Conservation (phyloP, 2,888 invertebrate species). For the Agriotes lineatus region DNA sequence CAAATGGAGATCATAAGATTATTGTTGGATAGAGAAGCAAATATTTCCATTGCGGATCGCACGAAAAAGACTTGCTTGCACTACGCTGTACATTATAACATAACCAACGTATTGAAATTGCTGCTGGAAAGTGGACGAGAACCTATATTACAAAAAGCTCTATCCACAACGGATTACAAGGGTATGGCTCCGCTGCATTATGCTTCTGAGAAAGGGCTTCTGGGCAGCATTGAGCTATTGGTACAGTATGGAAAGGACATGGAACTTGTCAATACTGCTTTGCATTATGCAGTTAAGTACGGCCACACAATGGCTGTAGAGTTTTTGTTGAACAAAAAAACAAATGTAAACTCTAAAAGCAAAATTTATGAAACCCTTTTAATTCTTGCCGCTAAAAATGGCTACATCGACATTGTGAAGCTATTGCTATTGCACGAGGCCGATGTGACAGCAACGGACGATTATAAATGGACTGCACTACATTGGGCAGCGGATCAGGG, state of each 20-base stretch:
- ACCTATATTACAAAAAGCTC: too few relatives aligned
- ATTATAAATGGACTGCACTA: too few relatives aligned
- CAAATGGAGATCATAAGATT: background rate
- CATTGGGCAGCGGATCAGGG: too few relatives aligned
- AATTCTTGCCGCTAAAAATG: background rate
- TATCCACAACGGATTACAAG: too few relatives aligned
- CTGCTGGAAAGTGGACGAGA: too few relatives aligned
- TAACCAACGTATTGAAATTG: too few relatives aligned
- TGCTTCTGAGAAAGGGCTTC: background rate
- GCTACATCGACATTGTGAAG: too few relatives aligned
- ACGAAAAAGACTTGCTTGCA: background rate
- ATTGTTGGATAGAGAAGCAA: too few relatives aligned
- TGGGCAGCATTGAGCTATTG: background rate
- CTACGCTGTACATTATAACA: constrained; percentile 9
- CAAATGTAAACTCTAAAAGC: background rate
- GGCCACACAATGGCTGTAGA: background rate
- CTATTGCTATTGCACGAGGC: too few relatives aligned
- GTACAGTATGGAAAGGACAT: background rate
- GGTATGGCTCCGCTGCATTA: background rate
- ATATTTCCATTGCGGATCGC: background rate
- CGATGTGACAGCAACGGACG: too few relatives aligned
- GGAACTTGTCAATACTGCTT: background rate
- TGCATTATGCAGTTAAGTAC: background rate
- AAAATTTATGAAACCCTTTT: background rate
- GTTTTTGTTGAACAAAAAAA: too few relatives aligned